A percentile compares a stretch with the other conserved stretches of the same genome.
phyloP scores from a whole-genome alignment of 2,888 invertebrate species.

The Drosophila formosana region DNA sequence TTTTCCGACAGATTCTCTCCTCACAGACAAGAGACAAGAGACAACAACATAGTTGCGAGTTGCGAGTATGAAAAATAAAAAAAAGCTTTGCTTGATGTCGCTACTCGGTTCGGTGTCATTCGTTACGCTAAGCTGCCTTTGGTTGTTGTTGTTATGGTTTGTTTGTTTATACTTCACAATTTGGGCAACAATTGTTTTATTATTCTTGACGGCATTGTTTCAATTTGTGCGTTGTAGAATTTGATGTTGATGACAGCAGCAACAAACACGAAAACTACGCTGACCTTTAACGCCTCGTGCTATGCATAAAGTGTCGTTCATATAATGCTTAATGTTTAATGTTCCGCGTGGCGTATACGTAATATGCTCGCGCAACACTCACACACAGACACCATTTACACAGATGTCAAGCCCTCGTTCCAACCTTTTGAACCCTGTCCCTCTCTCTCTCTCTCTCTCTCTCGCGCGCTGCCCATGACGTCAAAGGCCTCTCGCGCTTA shows the following conservation, averaged over 20 bases:
- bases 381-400: background rate
- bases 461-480: slow-evolving; percentile 15
- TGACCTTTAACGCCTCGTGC: slow-evolving; percentile 71
- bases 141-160: slow-evolving; percentile 29
- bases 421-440: too few species aligned
- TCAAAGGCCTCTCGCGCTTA: slow-evolving; percentile 20
- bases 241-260: slow-evolving; percentile 1
- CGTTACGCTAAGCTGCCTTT: slow-evolving; percentile 61
- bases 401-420: background rate
- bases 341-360: slow-evolving; percentile 46
- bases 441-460: background rate
- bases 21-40: background rate
- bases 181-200: slow-evolving; percentile 36
- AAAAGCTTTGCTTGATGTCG: slow-evolving; percentile 14
- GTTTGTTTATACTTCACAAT: slow-evolving; percentile 37
- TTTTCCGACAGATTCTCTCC: background rate
- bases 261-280: background rate
- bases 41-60: background rate
- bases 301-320: slow-evolving; percentile 31
- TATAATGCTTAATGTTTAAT: slow-evolving; percentile 29
- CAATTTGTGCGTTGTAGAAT: slow-evolving; percentile 8
- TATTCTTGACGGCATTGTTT: slow-evolving; percentile 38
- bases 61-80: too few species aligned
- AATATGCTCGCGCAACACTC: background rate
- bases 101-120: slow-evolving; percentile 60